These are phyloP conservation scores for Choristoneura rosaceana DNA, from an alignment of 2,888 invertebrate species.

Conservation along the genomic window DNA sequence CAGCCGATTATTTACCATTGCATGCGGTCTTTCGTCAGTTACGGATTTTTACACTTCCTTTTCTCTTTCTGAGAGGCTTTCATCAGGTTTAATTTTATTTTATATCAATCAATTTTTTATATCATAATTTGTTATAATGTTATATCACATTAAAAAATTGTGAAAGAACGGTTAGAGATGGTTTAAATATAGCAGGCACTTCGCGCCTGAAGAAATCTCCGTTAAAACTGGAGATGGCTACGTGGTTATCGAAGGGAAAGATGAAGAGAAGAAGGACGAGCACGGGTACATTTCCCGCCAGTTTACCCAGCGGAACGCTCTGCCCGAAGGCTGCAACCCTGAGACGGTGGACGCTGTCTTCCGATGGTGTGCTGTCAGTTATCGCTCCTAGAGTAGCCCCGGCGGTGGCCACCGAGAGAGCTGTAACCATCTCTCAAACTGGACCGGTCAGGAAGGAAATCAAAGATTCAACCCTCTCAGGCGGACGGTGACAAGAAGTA, in stretches of 20 bases:
- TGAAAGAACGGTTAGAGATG: too few relatives aligned
- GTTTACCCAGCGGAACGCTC: constrained; percentile 88
- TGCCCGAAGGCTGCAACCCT: constrained; percentile 89
- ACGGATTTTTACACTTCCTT: neutral
- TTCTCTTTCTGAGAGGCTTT: neutral
- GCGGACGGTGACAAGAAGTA: neutral
- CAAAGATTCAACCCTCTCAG: constrained; percentile 43
- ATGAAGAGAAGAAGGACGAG: constrained; percentile 90
- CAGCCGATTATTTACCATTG: constrained; percentile 53
- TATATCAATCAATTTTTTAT: too few relatives aligned
- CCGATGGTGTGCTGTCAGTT: constrained; percentile 90
- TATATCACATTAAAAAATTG: too few relatives aligned
- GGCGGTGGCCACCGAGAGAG: constrained; percentile 69
- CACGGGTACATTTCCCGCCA: constrained; percentile 90
- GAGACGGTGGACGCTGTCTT: constrained; percentile 88
- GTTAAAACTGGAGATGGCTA: constrained; percentile 89
- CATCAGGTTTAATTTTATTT: too few relatives aligned
- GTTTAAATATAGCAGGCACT: too few relatives aligned
- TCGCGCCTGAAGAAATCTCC: constrained; percentile 89
- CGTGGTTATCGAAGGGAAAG: constrained; percentile 90
- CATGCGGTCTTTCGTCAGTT: constrained; percentile 24
- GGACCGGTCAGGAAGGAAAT: constrained; percentile 80
- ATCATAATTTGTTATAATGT: too few relatives aligned
- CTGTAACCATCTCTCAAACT: constrained; percentile 84
- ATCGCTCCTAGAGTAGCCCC: constrained; percentile 80